Evolutionary conservation across 2,888 invertebrate genomes (phyloP), one percentile per base, ranked within the genome.

Genomic region (Steinernema carpocapsae): DNA sequence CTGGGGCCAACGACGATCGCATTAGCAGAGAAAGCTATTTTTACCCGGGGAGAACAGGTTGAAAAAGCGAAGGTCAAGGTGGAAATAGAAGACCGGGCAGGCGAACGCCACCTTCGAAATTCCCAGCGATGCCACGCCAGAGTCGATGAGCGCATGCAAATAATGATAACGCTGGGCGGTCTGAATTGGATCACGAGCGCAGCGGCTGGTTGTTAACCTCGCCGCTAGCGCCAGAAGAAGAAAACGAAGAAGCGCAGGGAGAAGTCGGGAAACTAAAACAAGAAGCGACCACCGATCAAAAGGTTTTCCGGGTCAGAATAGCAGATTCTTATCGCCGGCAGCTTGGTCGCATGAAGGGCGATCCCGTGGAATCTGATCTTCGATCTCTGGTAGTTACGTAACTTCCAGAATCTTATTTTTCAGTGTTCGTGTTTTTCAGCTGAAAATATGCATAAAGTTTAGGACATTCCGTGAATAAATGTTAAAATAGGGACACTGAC

Each of bases 161-260:
- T 37, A 10, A 37, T 37, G 64, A 64, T 64, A 64, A 64, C 64
- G 32, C 52, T 19, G 29, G 64, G 64, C 32, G 64, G 64, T 32
- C 32, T 37, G 37, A 37, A 37, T 37, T 37, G 26, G 64, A 32
- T 37, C 64, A 19, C 64, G 64, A 32, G 64, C 29, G 64, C 64
- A 17, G 19, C 17, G 24, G 52, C 22, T 24, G 52, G 52, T 52
- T 52, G 19, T 22, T 52, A 19, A 52, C 52, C 52, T 24, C n/a
- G 48, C 7, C 48, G 48, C 10, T 19, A 19, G 7, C 48, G 48
- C 3, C 48, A n/a, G n/a, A n/a, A n/a, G 37, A 37, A 37, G 37
- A 37, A 37, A 37, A 37, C 3, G 37, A 37, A 37, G 37, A 10
- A 3, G 37, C 4, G 4, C 4, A 37, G 37, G 48, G 48, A 48